Conservation (phyloP, 2,797 vertebrate genomes). For the Rousettus madagascariensis region DNA sequence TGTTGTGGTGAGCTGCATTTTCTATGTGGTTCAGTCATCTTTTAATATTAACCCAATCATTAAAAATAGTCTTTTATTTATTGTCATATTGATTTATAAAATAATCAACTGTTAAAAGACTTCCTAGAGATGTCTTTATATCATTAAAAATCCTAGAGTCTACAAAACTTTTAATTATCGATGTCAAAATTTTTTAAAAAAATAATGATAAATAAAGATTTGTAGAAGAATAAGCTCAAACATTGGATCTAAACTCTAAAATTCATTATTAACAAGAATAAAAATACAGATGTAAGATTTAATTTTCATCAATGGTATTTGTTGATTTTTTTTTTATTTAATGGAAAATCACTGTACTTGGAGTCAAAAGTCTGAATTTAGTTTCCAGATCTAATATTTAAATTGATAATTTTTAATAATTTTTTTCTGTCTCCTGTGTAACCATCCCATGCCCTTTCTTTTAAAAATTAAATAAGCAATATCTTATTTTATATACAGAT, state of each 20-base stretch:
- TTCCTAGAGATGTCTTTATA: neutral
- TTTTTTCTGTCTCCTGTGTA: neutral
- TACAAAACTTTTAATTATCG: neutral
- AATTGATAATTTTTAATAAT: neutral
- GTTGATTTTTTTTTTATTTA: neutral
- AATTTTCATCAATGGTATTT: neutral
- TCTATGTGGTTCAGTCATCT: neutral
- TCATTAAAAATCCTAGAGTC: neutral
- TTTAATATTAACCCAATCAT: neutral
- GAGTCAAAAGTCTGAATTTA: neutral
- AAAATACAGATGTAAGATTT: neutral
- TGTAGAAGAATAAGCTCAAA: neutral
- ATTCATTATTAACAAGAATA: neutral
- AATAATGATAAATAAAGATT: neutral
- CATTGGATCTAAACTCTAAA: neutral
- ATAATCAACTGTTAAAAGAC: neutral
- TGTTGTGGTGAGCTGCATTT: neutral
- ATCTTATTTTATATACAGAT: neutral
- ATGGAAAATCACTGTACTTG: neutral
- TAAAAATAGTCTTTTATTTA: neutral
- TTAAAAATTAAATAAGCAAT: neutral
- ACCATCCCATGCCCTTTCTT: neutral
- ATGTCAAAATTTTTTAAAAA: neutral
- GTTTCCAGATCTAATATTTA: neutral
- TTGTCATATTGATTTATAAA: neutral